Evolutionary conservation across 2,888 invertebrate species (phyloP), one percentile per base, ranked within the genome.

Genomic region (Pelosia muscerda): DNA sequence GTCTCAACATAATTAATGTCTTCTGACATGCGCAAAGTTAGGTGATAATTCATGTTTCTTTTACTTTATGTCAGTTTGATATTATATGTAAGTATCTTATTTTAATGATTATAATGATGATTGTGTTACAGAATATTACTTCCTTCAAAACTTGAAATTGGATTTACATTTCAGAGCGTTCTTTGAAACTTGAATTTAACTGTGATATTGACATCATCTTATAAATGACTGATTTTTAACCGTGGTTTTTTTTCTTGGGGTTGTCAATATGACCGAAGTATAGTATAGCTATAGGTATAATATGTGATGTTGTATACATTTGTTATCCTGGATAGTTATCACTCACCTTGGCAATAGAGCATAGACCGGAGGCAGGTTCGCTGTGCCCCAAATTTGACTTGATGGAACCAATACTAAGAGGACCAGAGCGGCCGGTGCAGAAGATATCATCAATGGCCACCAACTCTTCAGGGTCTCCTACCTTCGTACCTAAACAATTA

Each of bases 361-460:
- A 98, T 1, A 98, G 93, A 11, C 98, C 97, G 8, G 98, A 97
- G 2, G 96, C 96, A 0, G 98, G 97, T 86, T 99, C 99, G 0
- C 98, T 96, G 90, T 99, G 99, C 0, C 99, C 99, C 88, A 99
- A 95, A 90, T 99, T 99, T 0, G 98, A 98, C 88, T 99, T 99
- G 42, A 98, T 96, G 0, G 99, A 98, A 2, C 99, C 99, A 69
- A 99, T 97, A 62, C 96, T 91, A 0, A 99, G 95, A 0, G 99
- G 97, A 0, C 96, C 96, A 0, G 95, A 96, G n/a, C 98, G 95
- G 26, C 96, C 96, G 6, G 96, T 95, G 84, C 97, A 97, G 87
- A 98, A 96, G 42, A 97, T 96, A 78, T 97, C 96, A 62, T 97
- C 97, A 63, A 99, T 96, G 0, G 98, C 97, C 77, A 96, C 95